Evolutionary conservation across 2,113 vertebrate genomes (phyloP), one percentile per base, ranked within the genome.

Genomic region (Cranoglanis bouderius): DNA sequence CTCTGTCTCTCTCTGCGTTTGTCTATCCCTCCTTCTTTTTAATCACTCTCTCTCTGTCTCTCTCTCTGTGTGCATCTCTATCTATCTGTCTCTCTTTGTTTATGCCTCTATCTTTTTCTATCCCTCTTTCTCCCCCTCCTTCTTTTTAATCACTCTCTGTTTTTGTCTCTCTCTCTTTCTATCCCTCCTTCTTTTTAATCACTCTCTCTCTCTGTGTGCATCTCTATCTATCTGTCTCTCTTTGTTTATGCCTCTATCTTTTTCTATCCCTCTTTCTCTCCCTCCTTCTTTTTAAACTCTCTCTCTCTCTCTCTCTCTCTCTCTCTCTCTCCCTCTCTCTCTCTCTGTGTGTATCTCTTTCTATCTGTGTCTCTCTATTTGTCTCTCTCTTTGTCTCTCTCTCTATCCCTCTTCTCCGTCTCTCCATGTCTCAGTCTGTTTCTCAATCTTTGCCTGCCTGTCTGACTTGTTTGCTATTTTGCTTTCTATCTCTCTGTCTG

Each of bases 351-450:
- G 0, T 32, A 0, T 67, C 12, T 14, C 12, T 12, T 10, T 38
- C 13, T 85, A 63, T 61, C 85, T 53, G 35, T 16, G 65, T 84
- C n/a, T n/a, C n/a, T n/a, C n/a, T n/a, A n/a, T n/a, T 7, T 46
- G 4, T 46, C 10, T 13, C 29, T 12, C 0, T 14, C 1, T 32
- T 2, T 13, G 8, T 67, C 9, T 32, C 13, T 63, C 6, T 85
- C 19, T 85, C n/a, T 65, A 19, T 89, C 43, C 72, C 65, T 88
- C 55, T 86, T 82, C n/a, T 95, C n/a, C n/a, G n/a, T n/a, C 94
- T 94, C 13, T 82, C n/a, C 61, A 35, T 88, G 40, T 88, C 85
- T 96, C 93, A 94, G 93, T 95, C 93, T 95, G 94, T 96, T 84
- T 38, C 53, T 86, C 91, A 0, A 29, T 91, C 90, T 77, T 61